These are phyloP conservation scores for Agrilus biguttatus DNA, from an alignment of 2,888 invertebrate genomes.

Conservation along the genomic window DNA sequence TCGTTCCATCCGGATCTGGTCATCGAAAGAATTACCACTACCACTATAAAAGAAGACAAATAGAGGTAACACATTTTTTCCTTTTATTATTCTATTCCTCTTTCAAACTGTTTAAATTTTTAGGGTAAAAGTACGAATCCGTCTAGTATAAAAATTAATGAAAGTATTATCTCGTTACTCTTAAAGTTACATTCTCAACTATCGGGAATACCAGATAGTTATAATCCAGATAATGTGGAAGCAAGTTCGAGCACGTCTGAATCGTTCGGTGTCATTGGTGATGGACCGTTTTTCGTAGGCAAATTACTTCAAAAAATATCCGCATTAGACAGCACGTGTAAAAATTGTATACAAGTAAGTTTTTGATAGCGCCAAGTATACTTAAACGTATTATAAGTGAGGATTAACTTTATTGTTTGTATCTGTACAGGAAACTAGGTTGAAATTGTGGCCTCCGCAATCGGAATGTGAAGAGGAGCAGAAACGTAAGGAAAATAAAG, in stretches of 20 bases:
- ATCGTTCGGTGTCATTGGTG: constrained; percentile 44
- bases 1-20: constrained; percentile 32
- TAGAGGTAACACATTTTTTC: constrained; percentile 17
- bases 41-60: constrained; percentile 15
- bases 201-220: constrained; percentile 71
- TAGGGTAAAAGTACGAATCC: constrained; percentile 20
- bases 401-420: not conserved
- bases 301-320: constrained; percentile 64
- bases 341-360: constrained; percentile 40
- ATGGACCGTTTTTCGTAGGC: constrained; percentile 78
- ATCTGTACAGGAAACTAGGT: constrained; percentile 43
- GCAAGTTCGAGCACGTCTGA: constrained; percentile 22
- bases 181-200: constrained; percentile 83
- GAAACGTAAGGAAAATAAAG: constrained; percentile 49
- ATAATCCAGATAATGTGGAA: constrained; percentile 27
- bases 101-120: constrained; percentile 2
- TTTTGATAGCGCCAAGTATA: not conserved
- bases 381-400: no score
- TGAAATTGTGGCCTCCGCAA: constrained; percentile 67
- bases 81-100: not conserved
- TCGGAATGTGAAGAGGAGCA: constrained; percentile 67
- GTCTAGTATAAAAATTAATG: constrained; percentile 44
- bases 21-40: constrained; percentile 12
- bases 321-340: constrained; percentile 53
- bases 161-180: constrained; percentile 80